Conservation (phyloP, 1,140 invertebrate genomes). For the Acyrthosiphon pisum region DNA sequence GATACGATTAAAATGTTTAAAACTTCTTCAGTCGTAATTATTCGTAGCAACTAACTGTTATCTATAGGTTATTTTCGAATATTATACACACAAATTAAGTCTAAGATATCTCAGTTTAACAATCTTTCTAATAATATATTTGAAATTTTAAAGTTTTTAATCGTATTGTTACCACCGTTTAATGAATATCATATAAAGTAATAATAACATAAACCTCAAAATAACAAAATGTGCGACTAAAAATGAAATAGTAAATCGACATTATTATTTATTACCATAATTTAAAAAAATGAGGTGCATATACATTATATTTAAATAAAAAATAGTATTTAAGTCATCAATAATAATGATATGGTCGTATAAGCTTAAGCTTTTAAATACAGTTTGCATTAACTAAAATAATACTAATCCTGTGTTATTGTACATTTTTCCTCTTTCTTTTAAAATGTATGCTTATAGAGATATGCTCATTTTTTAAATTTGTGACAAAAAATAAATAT, state of each 20-base stretch:
- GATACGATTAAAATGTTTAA: too few relatives aligned
- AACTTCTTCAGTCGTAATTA: too few relatives aligned
- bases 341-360: not conserved
- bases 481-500: conserved; percentile 8
- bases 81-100: not conserved
- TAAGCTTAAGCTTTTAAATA: not conserved
- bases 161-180: too few relatives aligned
- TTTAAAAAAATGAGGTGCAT: too few relatives aligned
- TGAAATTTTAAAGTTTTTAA: not conserved
- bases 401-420: not conserved
- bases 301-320: too few relatives aligned
- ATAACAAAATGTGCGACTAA: too few relatives aligned
- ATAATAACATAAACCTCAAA: too few relatives aligned
- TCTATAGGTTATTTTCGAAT: not conserved
- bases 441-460: not conserved
- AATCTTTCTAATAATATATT: not conserved
- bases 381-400: not conserved
- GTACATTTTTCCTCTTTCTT: not conserved
- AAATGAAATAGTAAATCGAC: too few relatives aligned
- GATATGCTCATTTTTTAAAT: not conserved
- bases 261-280: too few relatives aligned
- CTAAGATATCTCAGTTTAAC: not conserved
- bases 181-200: too few relatives aligned
- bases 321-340: too few relatives aligned
- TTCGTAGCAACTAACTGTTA: too few relatives aligned